Evolutionary conservation across 2,797 vertebrate genomes (phyloP).

Genomic region (Coilia nasus): DNA sequence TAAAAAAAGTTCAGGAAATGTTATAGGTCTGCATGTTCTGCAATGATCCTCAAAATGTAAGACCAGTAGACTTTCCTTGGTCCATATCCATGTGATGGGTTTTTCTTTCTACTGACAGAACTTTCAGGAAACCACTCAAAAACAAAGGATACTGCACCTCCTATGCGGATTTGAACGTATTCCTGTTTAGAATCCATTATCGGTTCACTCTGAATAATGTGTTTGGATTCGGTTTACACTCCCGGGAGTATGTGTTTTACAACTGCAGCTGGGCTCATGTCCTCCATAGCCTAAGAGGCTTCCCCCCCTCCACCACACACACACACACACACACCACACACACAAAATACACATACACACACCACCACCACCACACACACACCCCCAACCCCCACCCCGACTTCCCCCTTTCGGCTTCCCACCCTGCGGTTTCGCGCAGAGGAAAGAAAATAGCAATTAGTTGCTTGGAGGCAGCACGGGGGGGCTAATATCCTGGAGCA

Average conservation of each 20-base stretch:
- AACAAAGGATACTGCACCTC: not conserved
- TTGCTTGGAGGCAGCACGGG: conserved; percentile 39
- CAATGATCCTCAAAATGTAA: not conserved
- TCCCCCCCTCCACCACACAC: not conserved
- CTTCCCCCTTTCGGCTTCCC: not conserved
- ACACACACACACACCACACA: too few relatives aligned
- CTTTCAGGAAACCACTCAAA: not conserved
- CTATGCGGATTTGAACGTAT: conserved; percentile 14
- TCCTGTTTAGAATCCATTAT: conserved; percentile 26
- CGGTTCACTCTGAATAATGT: conserved; percentile 8
- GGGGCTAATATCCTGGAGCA: conserved; percentile 41
- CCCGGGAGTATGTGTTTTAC: conserved; percentile 1
- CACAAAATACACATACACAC: too few relatives aligned
- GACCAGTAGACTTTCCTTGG: not conserved
- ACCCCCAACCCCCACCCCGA: not conserved
- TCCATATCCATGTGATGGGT: not conserved
- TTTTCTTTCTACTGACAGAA: not conserved
- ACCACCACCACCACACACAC: not conserved
- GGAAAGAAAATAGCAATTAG: conserved; percentile 42
- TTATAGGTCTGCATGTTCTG: not conserved
- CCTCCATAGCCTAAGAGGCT: conserved; percentile 15
- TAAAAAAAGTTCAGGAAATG: not conserved
- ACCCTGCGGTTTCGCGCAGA: conserved; percentile 16
- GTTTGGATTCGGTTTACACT: conserved; percentile 9
- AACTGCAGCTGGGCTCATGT: conserved; percentile 22